Evolutionary conservation across 2,113 vertebrate genomes (phyloP).

Genomic region (Oenanthe melanoleuca): DNA sequence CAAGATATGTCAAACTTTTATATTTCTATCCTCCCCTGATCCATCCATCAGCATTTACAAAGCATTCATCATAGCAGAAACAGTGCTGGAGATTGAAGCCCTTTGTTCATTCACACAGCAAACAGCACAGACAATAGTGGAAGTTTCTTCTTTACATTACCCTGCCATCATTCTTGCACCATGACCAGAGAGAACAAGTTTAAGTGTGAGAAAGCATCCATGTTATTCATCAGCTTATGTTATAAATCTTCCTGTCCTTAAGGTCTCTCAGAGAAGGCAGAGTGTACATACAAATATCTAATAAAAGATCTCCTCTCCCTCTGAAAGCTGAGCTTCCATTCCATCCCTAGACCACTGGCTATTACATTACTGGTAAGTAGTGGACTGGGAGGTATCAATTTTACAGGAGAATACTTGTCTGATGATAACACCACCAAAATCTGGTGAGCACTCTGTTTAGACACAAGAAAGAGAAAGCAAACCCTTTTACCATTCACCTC

Average conservation of each 20-base stretch:
- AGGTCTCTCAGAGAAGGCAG: constrained; percentile 1
- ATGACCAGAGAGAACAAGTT: not conserved
- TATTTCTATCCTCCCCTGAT: not conserved
- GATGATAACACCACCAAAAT: constrained; percentile 29
- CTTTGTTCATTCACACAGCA: constrained; percentile 9
- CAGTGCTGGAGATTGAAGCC: not conserved
- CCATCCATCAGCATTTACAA: constrained; percentile 24
- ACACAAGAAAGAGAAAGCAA: not conserved
- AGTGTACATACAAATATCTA: not conserved
- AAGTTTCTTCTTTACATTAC: not conserved
- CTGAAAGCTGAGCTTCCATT: constrained; percentile 6
- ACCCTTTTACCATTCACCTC: not conserved
- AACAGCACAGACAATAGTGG: not conserved
- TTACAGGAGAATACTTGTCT: constrained; percentile 37
- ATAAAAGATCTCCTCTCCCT: constrained; percentile 15
- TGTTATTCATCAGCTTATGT: not conserved
- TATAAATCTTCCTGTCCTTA: not conserved
- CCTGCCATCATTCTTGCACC: not conserved
- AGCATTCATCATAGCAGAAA: not conserved
- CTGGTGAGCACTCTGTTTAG: not conserved
- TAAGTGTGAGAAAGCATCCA: not conserved
- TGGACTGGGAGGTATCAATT: constrained; percentile 14
- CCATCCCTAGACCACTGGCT: constrained; percentile 47
- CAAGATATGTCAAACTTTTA: not conserved
- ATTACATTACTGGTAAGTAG: constrained; percentile 29